Base-by-base conservation (phyloP, 2,888 invertebrate genomes). In the Lepidocyrtinus sp. region DNA sequence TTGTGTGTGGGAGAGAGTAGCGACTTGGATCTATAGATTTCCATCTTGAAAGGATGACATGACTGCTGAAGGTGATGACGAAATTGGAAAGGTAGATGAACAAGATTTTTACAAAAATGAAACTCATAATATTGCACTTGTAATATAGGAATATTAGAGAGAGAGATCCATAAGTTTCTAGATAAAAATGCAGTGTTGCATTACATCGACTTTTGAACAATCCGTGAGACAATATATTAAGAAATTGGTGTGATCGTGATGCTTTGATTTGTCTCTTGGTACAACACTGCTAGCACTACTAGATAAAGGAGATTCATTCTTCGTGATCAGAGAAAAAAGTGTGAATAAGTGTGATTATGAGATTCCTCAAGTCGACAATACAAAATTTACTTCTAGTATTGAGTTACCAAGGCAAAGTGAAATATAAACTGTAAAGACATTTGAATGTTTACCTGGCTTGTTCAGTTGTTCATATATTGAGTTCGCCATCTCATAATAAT, bases 51-150 rank as follows among this genome's bases (percentile, higher is more conserved):
- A 36, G n/a, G 5, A 59, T 59, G 59, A 59, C 59, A 59, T 59
- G 59, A 59, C 21, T 59, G 59, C 22, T 59, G 59, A 59, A 63
- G 63, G 62, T 64, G 27, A 61, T 55, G 62, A 74, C 45, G 64
- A 81, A 75, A 68, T 75, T 67, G 71, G 75, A 81, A 75, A 75
- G 74, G 74, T 21, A 64, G 71, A 71, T n/a, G 22, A 71, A 62
- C 67, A 36, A 79, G 69, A 74, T 64, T 71, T 61, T 67, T 45
- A 65, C 61, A 26, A 55, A 59, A 59, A 59, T 59, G 59, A 59
- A 12, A 59, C 21, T 22, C 59, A 21, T 59, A n/a, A n/a, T n/a
- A n/a, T n/a, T n/a, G n/a, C n/a, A n/a, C n/a, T n/a, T n/a, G n/a
- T n/a, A n/a, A n/a, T n/a, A n/a, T n/a, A n/a, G 59, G 19, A 59